Conservation (phyloP, 2,797 vertebrate genomes). For the Hemibagrus guttatus region DNA sequence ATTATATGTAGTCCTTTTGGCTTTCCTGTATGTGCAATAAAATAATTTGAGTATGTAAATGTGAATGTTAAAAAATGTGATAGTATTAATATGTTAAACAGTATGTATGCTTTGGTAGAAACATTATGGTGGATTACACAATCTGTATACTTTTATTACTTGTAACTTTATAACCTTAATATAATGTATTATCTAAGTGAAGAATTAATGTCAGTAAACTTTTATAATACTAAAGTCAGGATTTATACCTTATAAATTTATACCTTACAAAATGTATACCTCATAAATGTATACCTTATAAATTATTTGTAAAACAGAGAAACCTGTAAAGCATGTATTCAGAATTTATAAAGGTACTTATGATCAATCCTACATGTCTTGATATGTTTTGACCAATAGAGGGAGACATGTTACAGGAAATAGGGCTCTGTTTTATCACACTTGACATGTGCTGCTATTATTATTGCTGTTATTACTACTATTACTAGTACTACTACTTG, state of each 20-base stretch:
- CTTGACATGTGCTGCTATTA: neutral
- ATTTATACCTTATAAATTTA: neutral
- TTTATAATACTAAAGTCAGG: neutral
- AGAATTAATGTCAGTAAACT: neutral
- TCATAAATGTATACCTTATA: too few species aligned
- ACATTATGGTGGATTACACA: neutral
- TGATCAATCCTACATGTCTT: neutral
- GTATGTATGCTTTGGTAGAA: neutral
- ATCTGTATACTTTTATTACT: neutral
- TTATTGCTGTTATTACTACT: neutral
- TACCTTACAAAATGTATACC: too few species aligned
- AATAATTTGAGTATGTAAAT: neutral
- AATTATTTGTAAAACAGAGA: neutral
- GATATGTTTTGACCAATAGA: constrained; percentile 7
- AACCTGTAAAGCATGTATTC: neutral
- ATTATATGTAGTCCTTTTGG: neutral
- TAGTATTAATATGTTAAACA: neutral
- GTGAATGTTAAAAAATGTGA: neutral
- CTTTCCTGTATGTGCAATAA: neutral
- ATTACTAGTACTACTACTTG: neutral
- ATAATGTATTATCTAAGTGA: neutral
- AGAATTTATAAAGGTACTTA: too few species aligned
- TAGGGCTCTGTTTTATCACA: neutral
- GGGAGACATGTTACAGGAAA: constrained; percentile 7
- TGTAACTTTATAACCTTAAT: neutral